Base-by-base conservation (phyloP, 2,888 invertebrate genomes). In the Harpalus rubripes region DNA sequence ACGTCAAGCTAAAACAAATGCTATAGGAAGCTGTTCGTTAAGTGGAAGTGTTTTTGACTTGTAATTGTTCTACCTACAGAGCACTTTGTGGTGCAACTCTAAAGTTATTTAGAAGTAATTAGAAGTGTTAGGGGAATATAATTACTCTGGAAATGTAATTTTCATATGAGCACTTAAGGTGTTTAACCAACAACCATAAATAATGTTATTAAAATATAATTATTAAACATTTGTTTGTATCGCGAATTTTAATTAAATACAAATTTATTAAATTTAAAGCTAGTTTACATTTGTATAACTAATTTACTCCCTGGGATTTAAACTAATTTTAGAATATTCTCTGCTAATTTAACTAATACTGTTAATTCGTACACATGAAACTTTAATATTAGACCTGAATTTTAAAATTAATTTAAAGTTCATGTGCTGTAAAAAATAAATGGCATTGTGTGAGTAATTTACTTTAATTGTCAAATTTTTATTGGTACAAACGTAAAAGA, bases 41-140 rank as follows among this genome's bases (percentile, higher is more conserved):
- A n/a, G 68, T 39, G 18, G 72, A 74, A 74, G 44, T 74, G 72
- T 74, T 74, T 74, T 74, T 74, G 44, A 74, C 44, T 74, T 44
- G 44, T 44, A 74, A 74, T 74, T 74, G 44, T 74, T 74, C 72
- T 44, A 5, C 44, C 44, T 52, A 52, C 44, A 52, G 10, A 41
- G 18, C 41, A 41, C 41, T 74, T 44, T 74, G 72, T 74, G 72
- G 72, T 16, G 16, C 15, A 74, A 74, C 72, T 74, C 44, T 0
- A 74, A 74, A 74, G 56, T 58, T 78, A 78, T 56, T 78, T 78
- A 78, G 58, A 78, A 78, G 78, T 78, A 78, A 78, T 78, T 78
- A 78, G 78, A 41, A 78, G 58, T 74, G 39, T 58, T 78, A 78
- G 58, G 58, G 56, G 58, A 58, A 58, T 58, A 78, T 78, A 78